Conservation (phyloP, 2,797 vertebrate species). For the Anas acuta region DNA sequence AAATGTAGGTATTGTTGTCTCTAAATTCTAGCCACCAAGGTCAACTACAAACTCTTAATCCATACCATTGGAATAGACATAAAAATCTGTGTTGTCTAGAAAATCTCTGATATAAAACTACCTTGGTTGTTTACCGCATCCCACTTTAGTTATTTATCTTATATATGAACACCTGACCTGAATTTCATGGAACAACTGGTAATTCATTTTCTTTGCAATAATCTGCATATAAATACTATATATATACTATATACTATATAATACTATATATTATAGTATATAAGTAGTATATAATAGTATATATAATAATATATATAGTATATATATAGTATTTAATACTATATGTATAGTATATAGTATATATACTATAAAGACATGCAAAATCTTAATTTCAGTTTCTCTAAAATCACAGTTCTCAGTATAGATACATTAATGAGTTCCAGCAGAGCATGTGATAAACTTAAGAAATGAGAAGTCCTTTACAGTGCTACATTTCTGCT, state of each 20-base stretch:
- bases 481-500: slow-evolving; percentile 13
- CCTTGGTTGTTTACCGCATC: background rate
- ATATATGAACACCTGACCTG: background rate
- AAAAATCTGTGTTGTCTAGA: background rate
- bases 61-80: background rate
- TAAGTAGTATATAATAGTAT: too few species aligned
- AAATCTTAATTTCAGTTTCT: slow-evolving; percentile 60
- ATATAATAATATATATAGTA: too few species aligned
- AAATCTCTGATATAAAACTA: background rate
- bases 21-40: background rate
- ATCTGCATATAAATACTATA: slow-evolving; percentile 21
- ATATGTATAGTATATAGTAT: too few species aligned
- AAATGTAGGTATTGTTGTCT: background rate
- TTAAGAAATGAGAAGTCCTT: slow-evolving; percentile 41
- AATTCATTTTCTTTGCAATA: slow-evolving; percentile 47
- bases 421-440: slow-evolving; percentile 57
- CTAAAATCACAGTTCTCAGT: slow-evolving; percentile 37
- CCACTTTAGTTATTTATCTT: background rate
- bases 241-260: too few species aligned
- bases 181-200: slow-evolving; percentile 36
- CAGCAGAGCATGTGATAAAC: slow-evolving; percentile 35
- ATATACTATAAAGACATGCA: background rate
- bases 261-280: too few species aligned
- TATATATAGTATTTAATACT: too few species aligned
- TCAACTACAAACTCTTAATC: background rate